phyloP scores from a whole-genome alignment of 2,113 vertebrate species.

The Poeciliopsis retropinna region DNA sequence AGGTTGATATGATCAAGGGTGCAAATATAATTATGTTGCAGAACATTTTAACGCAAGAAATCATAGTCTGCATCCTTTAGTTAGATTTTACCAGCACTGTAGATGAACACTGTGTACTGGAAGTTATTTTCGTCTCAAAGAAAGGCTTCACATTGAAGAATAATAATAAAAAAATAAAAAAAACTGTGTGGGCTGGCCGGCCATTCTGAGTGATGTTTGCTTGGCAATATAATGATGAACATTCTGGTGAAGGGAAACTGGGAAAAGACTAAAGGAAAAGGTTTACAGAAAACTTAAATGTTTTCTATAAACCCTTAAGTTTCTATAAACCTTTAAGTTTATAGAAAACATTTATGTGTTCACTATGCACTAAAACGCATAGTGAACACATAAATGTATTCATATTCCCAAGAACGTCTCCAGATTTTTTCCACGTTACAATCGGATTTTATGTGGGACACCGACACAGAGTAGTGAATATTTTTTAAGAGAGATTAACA shows the following conservation, averaged over 20 bases:
- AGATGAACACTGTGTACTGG: not conserved
- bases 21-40: not conserved
- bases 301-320: too few relatives aligned
- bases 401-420: not conserved
- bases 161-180: not conserved
- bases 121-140: conserved; percentile 34
- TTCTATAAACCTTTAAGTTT: too few relatives aligned
- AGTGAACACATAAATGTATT: not conserved
- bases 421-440: not conserved
- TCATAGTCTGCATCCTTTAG: not conserved
- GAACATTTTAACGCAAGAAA: not conserved
- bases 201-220: conserved; percentile 19
- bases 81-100: conserved; percentile 9
- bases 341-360: too few relatives aligned
- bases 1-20: not conserved
- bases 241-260: conserved; percentile 15
- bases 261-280: conserved; percentile 1
- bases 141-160: conserved; percentile 26
- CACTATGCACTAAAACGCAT: too few relatives aligned
- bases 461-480: too few relatives aligned
- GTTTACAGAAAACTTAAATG: not conserved
- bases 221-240: conserved; percentile 1
- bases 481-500: too few relatives aligned
- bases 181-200: conserved; percentile 25
- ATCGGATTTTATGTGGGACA: too few relatives aligned